Percentiles rank a stretch among this genome's conserved stretches.
Conservation (phyloP, 2,797 vertebrate genomes). For the Australoheros facetus region DNA sequence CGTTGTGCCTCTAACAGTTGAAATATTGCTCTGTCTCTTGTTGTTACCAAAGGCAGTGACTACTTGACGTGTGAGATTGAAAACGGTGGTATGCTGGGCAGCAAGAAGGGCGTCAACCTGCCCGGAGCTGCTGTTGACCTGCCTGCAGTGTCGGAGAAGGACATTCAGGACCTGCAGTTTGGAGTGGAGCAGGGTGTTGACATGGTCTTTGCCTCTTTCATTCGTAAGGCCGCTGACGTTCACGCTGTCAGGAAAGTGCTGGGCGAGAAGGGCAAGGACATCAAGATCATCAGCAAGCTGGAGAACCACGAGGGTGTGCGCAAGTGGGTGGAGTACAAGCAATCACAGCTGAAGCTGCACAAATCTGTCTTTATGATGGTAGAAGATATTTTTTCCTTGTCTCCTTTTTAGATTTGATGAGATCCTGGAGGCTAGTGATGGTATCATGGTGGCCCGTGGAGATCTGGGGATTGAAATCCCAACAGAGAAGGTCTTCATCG, state of each 20-base stretch:
- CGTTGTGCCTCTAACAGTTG: neutral
- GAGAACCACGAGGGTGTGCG: constrained; percentile 98
- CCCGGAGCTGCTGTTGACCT: constrained; percentile 94
- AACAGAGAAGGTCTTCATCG: constrained; percentile 96
- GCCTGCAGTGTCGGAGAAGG: constrained; percentile 93
- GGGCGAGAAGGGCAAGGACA: constrained; percentile 95
- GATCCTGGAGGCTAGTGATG: constrained; percentile 96
- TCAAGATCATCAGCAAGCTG: constrained; percentile 99
- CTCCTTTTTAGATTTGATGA: constrained; percentile 90
- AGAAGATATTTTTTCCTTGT: neutral
- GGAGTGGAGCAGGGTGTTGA: constrained; percentile 95
- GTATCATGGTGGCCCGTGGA: constrained; percentile 98
- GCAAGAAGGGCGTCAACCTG: constrained; percentile 98
- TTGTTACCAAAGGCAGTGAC: constrained; percentile 81
- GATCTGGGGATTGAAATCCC: constrained; percentile 98
- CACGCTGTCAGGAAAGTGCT: constrained; percentile 91
- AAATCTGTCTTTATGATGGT: neutral
- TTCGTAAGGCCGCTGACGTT: constrained; percentile 94
- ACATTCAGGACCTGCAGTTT: constrained; percentile 93
- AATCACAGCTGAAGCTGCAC: neutral
- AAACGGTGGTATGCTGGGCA: constrained; percentile 91
- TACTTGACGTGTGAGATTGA: constrained; percentile 88
- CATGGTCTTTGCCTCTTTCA: constrained; percentile 99
- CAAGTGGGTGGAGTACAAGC: constrained; percentile 75
- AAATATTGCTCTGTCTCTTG: neutral